Conservation (phyloP, 2,113 vertebrate species). For the Daboia siamensis region DNA sequence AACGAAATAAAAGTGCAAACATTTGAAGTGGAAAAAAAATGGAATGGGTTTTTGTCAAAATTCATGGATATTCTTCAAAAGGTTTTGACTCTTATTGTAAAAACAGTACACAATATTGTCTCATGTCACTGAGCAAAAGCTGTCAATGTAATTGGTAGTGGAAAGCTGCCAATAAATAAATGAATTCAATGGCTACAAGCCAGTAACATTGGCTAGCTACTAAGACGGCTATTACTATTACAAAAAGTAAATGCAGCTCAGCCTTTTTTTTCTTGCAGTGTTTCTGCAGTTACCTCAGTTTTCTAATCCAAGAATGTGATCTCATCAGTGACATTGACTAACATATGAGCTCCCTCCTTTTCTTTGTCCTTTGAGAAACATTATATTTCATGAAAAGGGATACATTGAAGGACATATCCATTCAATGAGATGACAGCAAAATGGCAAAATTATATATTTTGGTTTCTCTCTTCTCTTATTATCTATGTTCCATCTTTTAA, state of each 20-base stretch:
- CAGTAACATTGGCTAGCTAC: conserved; percentile 41
- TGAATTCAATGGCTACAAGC: conserved; percentile 47
- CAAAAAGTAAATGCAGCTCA: neutral
- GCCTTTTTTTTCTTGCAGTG: conserved; percentile 30
- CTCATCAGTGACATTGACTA: conserved; percentile 9
- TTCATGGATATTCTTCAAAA: neutral
- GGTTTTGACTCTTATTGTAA: neutral
- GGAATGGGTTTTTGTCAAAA: neutral
- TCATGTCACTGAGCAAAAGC: neutral
- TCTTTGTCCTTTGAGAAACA: conserved; percentile 14
- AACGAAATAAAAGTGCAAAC: neutral
- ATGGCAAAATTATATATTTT: neutral
- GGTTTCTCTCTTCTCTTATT: neutral
- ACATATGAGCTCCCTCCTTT: neutral
- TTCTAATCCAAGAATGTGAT: conserved; percentile 8
- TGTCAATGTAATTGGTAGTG: conserved; percentile 21
- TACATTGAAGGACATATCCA: neutral
- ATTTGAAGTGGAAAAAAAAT: neutral
- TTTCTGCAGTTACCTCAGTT: conserved; percentile 28
- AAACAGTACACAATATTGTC: conserved; percentile 6
- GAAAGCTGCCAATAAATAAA: conserved; percentile 47
- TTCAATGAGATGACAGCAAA: neutral
- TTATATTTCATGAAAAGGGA: conserved; percentile 18
- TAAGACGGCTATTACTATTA: conserved; percentile 26
- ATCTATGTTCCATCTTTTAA: neutral